Evolutionary conservation across 2,797 vertebrate species (phyloP), one percentile per base, ranked within the genome.

Genomic region (Neostethus bicornis): DNA sequence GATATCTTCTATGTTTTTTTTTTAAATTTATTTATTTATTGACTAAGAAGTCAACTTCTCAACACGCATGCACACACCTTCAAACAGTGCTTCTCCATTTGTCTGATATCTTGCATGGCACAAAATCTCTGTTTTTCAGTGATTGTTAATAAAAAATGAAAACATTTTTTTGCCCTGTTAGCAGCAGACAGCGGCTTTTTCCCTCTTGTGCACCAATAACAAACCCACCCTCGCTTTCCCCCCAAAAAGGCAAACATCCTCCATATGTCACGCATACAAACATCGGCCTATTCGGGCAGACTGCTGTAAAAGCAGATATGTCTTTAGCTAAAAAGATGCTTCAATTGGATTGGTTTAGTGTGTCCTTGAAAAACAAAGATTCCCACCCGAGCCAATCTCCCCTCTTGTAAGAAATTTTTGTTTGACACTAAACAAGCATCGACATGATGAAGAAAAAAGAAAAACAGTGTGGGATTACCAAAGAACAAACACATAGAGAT

Each of bases 11-110:
- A n/a, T n/a, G n/a, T n/a, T n/a, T n/a, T n/a, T n/a, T n/a, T n/a
- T n/a, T n/a, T n/a, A n/a, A n/a, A n/a, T n/a, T n/a, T n/a, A n/a
- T n/a, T n/a, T n/a, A n/a, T n/a, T n/a, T n/a, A n/a, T n/a, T n/a
- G n/a, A n/a, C n/a, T n/a, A n/a, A n/a, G n/a, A n/a, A n/a, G n/a
- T n/a, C n/a, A n/a, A n/a, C n/a, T n/a, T 63, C 61, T 64, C 61
- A 70, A 73, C 71, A 81, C 62, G 8, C 34, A 37, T 73, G 58
- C 65, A 57, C 53, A 46, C 51, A 25, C 44, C 61, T 69, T 72
- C 61, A 62, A 77, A 45, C 38, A 56, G 44, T 2, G 20, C 45
- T 62, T 77, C 59, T 68, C 70, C 47, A 54, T 73, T 71, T 59
- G 43, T 39, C 75, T 54, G 55, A 65, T 70, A 47, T 64, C 69